A percentile compares a stretch with the other conserved stretches of the same genome.
phyloP scores from a whole-genome alignment of 2,113 vertebrate species.

The Nestor notabilis region DNA sequence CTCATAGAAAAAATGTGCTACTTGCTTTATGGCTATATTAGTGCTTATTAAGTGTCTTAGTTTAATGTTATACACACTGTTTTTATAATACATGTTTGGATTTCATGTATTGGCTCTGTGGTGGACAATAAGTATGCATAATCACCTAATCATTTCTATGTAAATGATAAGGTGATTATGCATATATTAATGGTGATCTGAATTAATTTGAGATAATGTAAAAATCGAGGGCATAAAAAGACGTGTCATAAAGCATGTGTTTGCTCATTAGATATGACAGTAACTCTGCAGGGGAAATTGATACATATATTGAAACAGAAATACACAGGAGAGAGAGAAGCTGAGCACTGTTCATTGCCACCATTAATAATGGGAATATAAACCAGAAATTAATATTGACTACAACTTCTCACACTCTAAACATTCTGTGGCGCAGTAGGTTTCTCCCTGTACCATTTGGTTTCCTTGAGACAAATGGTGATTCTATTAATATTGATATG shows the following conservation, averaged over 20 bases:
- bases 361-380: not conserved
- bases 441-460: not conserved
- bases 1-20: not conserved
- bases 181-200: constrained; percentile 5
- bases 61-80: not conserved
- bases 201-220: constrained; percentile 34
- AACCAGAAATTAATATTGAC: not conserved
- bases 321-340: not conserved
- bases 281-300: constrained; percentile 31
- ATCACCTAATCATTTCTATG: not conserved
- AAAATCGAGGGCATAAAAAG: constrained; percentile 40
- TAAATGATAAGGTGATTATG: too few relatives aligned
- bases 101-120: not conserved
- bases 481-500: not conserved
- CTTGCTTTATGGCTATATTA: not conserved
- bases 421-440: not conserved
- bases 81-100: not conserved
- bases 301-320: constrained; percentile 30
- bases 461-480: not conserved
- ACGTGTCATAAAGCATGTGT: not conserved
- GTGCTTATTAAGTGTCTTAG: not conserved
- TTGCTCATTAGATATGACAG: constrained; percentile 43
- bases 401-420: not conserved
- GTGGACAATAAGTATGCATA: not conserved
- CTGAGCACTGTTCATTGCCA: not conserved